Conservation (phyloP, 2,113 vertebrate genomes). For the Cynopterus brachyotis region DNA sequence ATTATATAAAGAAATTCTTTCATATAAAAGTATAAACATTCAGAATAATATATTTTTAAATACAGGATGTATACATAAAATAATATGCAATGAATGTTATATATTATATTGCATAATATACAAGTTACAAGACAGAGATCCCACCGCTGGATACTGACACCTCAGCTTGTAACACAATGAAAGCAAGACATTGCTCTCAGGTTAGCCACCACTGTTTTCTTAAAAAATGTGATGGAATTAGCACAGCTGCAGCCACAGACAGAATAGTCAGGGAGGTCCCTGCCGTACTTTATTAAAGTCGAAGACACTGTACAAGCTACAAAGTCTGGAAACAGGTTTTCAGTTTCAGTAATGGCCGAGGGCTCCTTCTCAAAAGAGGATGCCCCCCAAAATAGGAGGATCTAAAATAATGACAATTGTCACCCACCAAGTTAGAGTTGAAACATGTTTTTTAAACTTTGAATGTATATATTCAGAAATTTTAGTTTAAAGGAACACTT, state of each 20-base stretch:
- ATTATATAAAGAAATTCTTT: background rate
- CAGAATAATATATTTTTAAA: background rate
- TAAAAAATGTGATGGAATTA: background rate
- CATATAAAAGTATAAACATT: background rate
- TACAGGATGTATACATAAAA: background rate
- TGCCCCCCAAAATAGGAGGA: background rate
- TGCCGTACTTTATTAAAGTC: background rate
- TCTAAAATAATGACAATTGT: background rate
- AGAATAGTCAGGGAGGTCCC: background rate
- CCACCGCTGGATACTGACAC: background rate
- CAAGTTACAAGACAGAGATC: background rate
- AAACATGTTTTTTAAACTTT: background rate
- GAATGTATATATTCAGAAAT: background rate
- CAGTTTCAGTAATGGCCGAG: background rate
- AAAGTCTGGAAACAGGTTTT: background rate
- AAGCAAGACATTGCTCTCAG: background rate
- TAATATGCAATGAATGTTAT: background rate
- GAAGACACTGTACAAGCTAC: background rate
- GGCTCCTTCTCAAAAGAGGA: background rate
- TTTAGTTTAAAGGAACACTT: background rate
- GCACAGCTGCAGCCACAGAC: background rate
- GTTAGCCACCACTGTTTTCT: background rate
- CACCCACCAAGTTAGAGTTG: background rate
- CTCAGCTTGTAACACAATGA: background rate
- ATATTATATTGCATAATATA: background rate